A percentile compares a stretch with the other conserved stretches of the same genome.
Conservation (phyloP, 2,113 vertebrate genomes). For the Nannospalax galili region DNA sequence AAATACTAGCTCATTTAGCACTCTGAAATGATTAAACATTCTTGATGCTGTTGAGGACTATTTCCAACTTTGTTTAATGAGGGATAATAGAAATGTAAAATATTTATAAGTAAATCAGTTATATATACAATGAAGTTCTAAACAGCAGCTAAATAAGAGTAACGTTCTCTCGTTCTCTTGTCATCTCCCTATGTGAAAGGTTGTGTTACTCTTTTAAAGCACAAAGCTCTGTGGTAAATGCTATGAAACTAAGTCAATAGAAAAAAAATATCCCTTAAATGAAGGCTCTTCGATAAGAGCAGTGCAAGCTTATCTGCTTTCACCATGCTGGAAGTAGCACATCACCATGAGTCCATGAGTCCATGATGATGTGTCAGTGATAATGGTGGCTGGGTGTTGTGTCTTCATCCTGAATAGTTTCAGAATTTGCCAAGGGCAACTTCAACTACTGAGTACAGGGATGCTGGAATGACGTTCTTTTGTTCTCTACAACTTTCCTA, state of each 20-base stretch:
- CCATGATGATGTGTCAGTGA: background rate
- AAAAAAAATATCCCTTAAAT: background rate
- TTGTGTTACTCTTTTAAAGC: background rate
- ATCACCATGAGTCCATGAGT: background rate
- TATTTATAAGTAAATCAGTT: background rate
- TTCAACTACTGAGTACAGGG: background rate
- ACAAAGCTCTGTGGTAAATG: rapidly evolving
- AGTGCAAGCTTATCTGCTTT: background rate
- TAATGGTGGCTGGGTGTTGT: background rate
- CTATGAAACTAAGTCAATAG: background rate
- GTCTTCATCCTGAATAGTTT: background rate
- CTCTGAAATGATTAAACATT: background rate
- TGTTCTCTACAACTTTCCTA: background rate
- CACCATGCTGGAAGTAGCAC: too few relatives aligned
- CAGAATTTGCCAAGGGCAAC: background rate
- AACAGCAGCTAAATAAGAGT: background rate
- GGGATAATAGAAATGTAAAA: background rate
- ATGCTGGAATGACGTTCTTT: too few relatives aligned
- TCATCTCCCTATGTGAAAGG: background rate
- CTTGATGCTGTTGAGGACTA: background rate
- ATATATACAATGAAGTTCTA: background rate
- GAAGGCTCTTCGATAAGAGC: background rate
- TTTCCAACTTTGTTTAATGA: background rate
- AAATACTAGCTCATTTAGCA: background rate
- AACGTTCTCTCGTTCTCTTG: background rate